phyloP scores from a whole-genome alignment of 2,797 vertebrate genomes.

The Clamator glandarius region DNA sequence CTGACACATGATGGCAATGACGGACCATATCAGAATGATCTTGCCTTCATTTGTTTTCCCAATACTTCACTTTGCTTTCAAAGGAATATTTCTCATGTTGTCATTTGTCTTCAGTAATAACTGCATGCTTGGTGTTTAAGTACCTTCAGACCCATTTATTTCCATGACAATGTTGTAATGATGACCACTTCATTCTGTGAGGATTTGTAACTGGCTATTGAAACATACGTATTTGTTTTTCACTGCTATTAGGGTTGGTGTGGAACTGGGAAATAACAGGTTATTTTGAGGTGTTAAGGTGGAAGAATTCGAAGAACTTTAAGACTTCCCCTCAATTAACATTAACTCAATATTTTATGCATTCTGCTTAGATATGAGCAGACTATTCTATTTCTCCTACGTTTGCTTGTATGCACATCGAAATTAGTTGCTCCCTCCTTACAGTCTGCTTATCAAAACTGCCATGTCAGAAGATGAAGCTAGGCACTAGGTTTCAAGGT shows the following conservation, averaged over 20 bases:
- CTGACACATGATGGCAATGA: not conserved
- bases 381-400: not conserved
- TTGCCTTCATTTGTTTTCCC: not conserved
- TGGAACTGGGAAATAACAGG: not conserved
- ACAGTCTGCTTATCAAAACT: not conserved
- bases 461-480: not conserved
- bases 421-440: not conserved
- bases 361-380: not conserved
- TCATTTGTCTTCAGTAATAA: not conserved
- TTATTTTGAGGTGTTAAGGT: not conserved
- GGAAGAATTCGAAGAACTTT: not conserved
- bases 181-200: not conserved
- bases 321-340: not conserved
- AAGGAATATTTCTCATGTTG: not conserved
- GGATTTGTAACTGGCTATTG: not conserved
- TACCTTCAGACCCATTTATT: not conserved
- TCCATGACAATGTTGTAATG: not conserved
- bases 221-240: not conserved
- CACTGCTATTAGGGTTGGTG: not conserved
- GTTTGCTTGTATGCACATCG: not conserved
- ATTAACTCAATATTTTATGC: not conserved
- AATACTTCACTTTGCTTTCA: not conserved
- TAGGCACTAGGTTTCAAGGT: not conserved
- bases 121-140: not conserved
- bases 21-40: not conserved